Percentiles rank a stretch among this genome's conserved stretches.
Conservation (phyloP, 2,797 vertebrate species). For the Stomatorhinus walkeri region DNA sequence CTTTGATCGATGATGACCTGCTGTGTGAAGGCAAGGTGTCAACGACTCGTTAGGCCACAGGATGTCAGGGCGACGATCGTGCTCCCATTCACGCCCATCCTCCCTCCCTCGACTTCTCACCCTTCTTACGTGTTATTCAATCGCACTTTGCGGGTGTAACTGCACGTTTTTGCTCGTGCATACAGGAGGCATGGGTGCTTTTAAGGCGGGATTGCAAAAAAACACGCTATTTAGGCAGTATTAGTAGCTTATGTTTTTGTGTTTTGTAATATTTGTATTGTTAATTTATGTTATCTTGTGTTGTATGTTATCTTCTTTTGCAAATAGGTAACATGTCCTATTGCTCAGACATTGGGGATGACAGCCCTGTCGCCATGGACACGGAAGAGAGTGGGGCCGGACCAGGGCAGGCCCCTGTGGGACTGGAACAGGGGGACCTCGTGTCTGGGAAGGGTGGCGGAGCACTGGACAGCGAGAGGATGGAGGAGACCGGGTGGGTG, state of each 20-base stretch:
- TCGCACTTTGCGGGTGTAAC: not conserved
- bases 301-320: constrained; percentile 18
- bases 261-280: not conserved
- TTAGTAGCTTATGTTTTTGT: not conserved
- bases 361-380: constrained; percentile 89
- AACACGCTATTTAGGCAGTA: not conserved
- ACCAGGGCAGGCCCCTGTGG: constrained; percentile 48
- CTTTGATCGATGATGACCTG: not conserved
- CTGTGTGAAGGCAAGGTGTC: not conserved
- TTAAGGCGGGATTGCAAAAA: not conserved
- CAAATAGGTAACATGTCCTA: constrained; percentile 74
- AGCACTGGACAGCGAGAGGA: constrained; percentile 45
- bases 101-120: not conserved
- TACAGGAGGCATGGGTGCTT: not conserved
- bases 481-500: constrained; percentile 57
- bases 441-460: constrained; percentile 43
- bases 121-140: not conserved
- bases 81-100: not conserved
- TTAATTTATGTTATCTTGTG: not conserved
- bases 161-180: not conserved
- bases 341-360: constrained; percentile 82
- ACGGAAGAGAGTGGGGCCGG: constrained; percentile 68
- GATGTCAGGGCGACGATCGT: not conserved
- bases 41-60: not conserved
- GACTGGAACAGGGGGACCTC: constrained; percentile 55